phyloP scores from a whole-genome alignment of 2,888 invertebrate genomes.

The Scelioninae gen. 1 region DNA sequence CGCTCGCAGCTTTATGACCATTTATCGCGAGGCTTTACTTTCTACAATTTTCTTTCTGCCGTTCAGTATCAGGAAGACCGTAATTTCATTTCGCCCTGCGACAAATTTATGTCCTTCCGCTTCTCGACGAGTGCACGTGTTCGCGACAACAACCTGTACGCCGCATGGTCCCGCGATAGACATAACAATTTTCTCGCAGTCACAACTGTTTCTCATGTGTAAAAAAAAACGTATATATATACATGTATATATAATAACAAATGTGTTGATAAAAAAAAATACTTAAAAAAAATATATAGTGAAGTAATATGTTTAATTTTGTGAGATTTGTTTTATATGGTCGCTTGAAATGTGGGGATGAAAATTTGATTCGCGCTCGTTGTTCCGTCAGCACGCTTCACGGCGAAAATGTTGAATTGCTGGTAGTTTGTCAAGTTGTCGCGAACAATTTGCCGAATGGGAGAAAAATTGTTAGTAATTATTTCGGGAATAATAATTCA shows the following conservation, averaged over 20 bases:
- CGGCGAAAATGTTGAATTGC: constrained; percentile 51
- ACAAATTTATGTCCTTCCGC: constrained; percentile 59
- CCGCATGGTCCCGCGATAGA: background rate
- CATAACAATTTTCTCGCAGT: no score
- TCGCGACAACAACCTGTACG: constrained; percentile 59
- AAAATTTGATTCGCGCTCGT: constrained; percentile 46
- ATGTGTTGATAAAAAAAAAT: no score
- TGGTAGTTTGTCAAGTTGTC: constrained; percentile 55
- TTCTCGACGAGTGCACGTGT: constrained; percentile 46
- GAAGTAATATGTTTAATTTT: constrained; percentile 9
- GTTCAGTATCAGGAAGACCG: constrained; percentile 50
- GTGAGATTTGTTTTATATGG: constrained; percentile 6
- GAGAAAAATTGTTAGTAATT: constrained; percentile 58
- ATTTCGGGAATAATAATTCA: constrained; percentile 58
- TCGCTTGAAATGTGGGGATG: constrained; percentile 11
- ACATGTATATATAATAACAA: no score
- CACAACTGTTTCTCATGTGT: no score
- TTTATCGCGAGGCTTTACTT: constrained; percentile 58
- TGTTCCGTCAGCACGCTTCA: constrained; percentile 28
- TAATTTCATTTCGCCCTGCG: constrained; percentile 61
- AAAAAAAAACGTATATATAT: no score
- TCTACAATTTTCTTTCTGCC: constrained; percentile 59
- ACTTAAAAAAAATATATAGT: no score
- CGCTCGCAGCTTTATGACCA: constrained; percentile 45
- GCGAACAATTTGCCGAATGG: constrained; percentile 56